These are phyloP conservation scores for Drosophila kikkawai DNA, from an alignment of 1,140 invertebrate species.

Conservation along the genomic window DNA sequence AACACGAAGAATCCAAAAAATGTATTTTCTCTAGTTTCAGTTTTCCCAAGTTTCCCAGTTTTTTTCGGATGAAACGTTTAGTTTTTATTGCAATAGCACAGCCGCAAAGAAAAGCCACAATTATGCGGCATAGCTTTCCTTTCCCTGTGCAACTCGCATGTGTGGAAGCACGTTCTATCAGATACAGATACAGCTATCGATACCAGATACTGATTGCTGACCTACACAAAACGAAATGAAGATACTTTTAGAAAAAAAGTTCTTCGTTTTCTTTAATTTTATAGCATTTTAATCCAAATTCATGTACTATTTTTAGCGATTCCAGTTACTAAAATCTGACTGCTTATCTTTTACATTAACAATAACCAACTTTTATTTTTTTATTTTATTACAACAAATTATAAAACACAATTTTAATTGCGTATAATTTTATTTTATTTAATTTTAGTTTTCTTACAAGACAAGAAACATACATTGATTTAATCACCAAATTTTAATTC, in stretches of 20 bases:
- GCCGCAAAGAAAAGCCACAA: slow-evolving; percentile 47
- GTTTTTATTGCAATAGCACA: slow-evolving; percentile 18
- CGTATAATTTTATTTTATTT: no score
- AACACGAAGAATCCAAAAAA: slow-evolving; percentile 62
- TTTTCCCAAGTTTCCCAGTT: slow-evolving; percentile 21
- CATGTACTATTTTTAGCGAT: no score
- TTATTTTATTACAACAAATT: no score
- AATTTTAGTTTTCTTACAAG: no score
- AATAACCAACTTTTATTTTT: no score
- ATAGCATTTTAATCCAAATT: no score
- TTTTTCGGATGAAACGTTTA: slow-evolving; percentile 47
- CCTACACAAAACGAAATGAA: not conserved
- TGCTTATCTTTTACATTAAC: not conserved
- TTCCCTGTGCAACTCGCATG: slow-evolving; percentile 40
- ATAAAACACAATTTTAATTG: no score
- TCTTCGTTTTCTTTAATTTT: not conserved
- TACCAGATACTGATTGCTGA: slow-evolving; percentile 10
- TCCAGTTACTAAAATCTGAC: fast-evolving
- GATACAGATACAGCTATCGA: slow-evolving; percentile 15
- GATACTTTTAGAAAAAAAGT: not conserved
- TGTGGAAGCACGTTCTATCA: slow-evolving; percentile 58
- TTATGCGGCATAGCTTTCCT: slow-evolving; percentile 69
- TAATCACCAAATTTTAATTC: no score
- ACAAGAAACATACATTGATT: no score
- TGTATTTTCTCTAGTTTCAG: slow-evolving; percentile 29